Base-by-base conservation (phyloP, 1,140 invertebrate species). In the Dendroctonus ponderosae region DNA sequence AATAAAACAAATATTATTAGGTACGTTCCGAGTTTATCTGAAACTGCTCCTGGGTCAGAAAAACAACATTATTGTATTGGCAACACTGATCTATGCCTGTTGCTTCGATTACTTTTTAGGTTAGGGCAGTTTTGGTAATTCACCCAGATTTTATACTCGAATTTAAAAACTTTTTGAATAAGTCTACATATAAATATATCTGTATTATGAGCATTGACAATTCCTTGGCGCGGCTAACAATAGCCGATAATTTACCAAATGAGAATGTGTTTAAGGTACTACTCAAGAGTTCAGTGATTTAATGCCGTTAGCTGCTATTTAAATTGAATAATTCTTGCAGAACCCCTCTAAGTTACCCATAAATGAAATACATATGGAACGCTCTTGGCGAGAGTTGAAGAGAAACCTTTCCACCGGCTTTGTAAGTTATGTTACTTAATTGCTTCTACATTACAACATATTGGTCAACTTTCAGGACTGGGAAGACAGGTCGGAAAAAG, bases 301-400 rank as follows among this genome's bases (percentile, higher is more conserved):
- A 26, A 26, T 26, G 26, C n/a, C 26, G 2, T 40, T 11, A 12
- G 54, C 65, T 51, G 49, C 8, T 61, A 57, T 51, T 51, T 53
- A 12, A 43, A 44, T 51, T 52, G 11, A 8, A 52, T 4, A 46
- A 46, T 2, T 70, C 50, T 73, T 68, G 58, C 58, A 76, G 74
- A 76, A 76, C 62, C 74, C 74, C 15, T 65, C 63, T 65, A 76
- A 76, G 56, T 52, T 73, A 53, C 74, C 75, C 4, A 74, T 76
- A 60, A 74, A 69, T 62, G 61, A 75, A 66, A 68, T 76, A 14
- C 65, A 74, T 65, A 51, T 76, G 37, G 71, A 75, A 64, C 69
- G 60, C 57, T 40, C n/a, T n/a, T 63, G 52, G 43, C 44, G 50
- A 51, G 68, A 72, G 53, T 42, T 70, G 48, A 71, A 62, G 46